A percentile compares a stretch with the other conserved stretches of the same genome.
These are phyloP conservation scores for Drosophila glabriapex DNA, from an alignment of 2,888 invertebrate species.

Conservation along the genomic window DNA sequence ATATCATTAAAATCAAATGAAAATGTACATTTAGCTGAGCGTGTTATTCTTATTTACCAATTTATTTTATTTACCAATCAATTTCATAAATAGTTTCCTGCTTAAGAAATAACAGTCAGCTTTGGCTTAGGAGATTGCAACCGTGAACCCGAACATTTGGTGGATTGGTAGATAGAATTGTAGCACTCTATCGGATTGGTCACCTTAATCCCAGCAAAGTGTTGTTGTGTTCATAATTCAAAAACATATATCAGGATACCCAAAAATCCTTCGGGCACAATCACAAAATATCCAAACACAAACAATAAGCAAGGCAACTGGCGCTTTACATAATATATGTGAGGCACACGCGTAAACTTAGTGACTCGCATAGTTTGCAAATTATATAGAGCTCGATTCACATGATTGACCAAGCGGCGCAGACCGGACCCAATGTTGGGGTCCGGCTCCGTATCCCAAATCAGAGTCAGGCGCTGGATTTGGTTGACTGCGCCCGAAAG, in stretches of 20 bases:
- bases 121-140: neutral
- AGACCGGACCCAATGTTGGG: constrained; percentile 32
- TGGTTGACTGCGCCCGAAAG: constrained; percentile 70
- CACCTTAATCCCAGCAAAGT: neutral
- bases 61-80: constrained; percentile 1
- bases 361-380: constrained; percentile 65
- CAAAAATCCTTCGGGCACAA: neutral
- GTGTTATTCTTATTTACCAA: neutral
- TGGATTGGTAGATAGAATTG: neutral
- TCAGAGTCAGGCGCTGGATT: constrained; percentile 62
- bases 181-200: neutral
- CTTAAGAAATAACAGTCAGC: too few relatives aligned
- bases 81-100: neutral
- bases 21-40: neutral
- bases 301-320: constrained; percentile 7
- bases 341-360: constrained; percentile 39
- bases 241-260: neutral
- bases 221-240: neutral
- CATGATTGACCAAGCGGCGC: constrained; percentile 78
- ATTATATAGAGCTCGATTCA: constrained; percentile 81
- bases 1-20: too few relatives aligned
- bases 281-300: constrained; percentile 6
- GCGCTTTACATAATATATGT: constrained; percentile 12
- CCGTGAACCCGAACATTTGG: neutral
- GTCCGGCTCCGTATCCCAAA: constrained; percentile 46